Base-by-base conservation (phyloP, 1,140 invertebrate species). In the Brachionus asplanchnoidis region DNA sequence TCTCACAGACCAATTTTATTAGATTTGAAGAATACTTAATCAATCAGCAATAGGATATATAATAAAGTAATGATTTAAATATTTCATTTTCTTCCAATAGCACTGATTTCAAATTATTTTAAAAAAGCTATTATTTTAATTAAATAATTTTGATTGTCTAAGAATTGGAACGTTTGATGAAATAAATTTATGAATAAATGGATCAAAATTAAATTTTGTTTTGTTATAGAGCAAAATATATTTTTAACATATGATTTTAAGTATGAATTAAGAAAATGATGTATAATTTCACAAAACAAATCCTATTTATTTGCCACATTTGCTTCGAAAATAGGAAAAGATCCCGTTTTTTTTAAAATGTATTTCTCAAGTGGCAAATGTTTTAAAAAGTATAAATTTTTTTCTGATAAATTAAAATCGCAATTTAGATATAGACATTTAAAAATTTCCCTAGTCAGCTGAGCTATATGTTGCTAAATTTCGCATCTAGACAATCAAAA, bases 391-490 rank as follows among this genome's bases (percentile, higher is more conserved):
- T 66, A 26, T 66, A 26, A 26, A 6, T 65, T 32, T 40, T 68
- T 42, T 40, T 73, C 36, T 17, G 11, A 73, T 20, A 73, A 42
- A 20, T 11, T n/a, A 73, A 73, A 73, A 20, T 73, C 68, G 68
- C 68, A 73, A 73, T 73, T 68, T 73, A 73, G 68, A 73, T 40
- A 20, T 17, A 40, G 28, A 40, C 0, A 73, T 40, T 73, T 42
- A 11, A 40, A 70, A 28, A 32, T 70, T 36, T 36, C 36, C 12
- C 26, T 73, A 36, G 14, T 42, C 36, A 68, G n/a, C 40, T 20
- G 40, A 73, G 17, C 17, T 36, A 26, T 77, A 77, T 77, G 73
- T 50, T 77, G 42, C 26, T 50, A 77, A 77, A 77, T 77, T 77
- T 50, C 73, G 73, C 44, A 50, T 77, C 26, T 77, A 77, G 26